These are phyloP conservation scores for Paguma larvata DNA, from an alignment of 2,797 vertebrate genomes.

Conservation along the genomic window DNA sequence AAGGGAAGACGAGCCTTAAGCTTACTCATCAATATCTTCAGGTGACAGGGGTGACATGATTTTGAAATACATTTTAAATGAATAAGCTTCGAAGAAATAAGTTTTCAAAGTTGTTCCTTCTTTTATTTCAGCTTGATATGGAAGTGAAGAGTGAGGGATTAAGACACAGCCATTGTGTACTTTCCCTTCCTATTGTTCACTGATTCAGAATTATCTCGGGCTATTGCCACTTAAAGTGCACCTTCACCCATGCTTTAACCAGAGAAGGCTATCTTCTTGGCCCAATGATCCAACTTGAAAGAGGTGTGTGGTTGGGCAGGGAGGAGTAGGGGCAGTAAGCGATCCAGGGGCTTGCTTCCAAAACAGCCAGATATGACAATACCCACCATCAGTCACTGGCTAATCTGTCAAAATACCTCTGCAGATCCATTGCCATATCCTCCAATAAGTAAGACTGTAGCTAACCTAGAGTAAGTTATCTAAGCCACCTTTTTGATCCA, in stretches of 20 bases:
- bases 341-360: not conserved
- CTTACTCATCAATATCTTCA: not conserved
- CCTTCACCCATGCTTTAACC: not conserved
- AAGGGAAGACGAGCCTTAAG: not conserved
- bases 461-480: not conserved
- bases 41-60: not conserved
- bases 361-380: not conserved
- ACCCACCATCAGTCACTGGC: not conserved
- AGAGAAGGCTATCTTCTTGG: not conserved
- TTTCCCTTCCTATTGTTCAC: not conserved
- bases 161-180: not conserved
- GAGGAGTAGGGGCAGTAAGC: too few relatives aligned
- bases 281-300: not conserved
- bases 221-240: not conserved
- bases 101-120: conserved; percentile 3
- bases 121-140: not conserved
- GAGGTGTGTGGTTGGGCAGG: not conserved
- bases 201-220: not conserved
- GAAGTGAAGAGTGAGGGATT: not conserved
- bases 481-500: too few relatives aligned
- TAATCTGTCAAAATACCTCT: not conserved
- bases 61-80: conserved; percentile 33
- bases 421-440: not conserved
- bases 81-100: not conserved
- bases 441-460: not conserved